Conservation (phyloP, 2,888 invertebrate species). For the Andrena haemorrhoa region DNA sequence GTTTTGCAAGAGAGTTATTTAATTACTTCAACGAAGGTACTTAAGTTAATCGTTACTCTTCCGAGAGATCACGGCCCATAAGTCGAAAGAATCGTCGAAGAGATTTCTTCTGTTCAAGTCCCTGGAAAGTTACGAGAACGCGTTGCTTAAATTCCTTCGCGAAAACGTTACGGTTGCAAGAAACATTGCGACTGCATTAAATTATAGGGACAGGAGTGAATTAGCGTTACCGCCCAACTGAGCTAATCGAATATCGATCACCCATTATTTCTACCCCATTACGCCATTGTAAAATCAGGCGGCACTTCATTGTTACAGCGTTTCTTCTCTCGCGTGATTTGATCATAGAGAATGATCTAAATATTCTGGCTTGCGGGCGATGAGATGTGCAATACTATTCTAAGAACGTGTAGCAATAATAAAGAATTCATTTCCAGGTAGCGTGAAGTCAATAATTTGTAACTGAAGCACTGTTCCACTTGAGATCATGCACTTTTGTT, state of each 20-base stretch:
- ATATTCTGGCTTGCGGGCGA: slow-evolving; percentile 16
- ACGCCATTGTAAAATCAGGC: slow-evolving; percentile 25
- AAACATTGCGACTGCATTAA: neutral
- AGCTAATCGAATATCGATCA: slow-evolving; percentile 46
- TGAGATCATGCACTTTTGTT: neutral
- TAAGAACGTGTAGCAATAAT: slow-evolving; percentile 21
- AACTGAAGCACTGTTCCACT: neutral
- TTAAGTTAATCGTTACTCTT: slow-evolving; percentile 18
- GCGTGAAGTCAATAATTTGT: slow-evolving; percentile 27
- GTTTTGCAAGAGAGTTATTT: neutral
- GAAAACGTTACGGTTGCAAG: neutral
- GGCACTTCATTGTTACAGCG: slow-evolving; percentile 22
- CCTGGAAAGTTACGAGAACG: slow-evolving; percentile 18
- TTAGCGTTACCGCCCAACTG: slow-evolving; percentile 15
- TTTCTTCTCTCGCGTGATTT: neutral
- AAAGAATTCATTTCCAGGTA: slow-evolving; percentile 9
- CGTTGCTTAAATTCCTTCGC: slow-evolving; percentile 20
- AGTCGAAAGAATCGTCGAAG: neutral
- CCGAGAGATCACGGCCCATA: slow-evolving; percentile 4
- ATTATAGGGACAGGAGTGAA: slow-evolving; percentile 17
- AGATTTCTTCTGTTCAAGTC: neutral
- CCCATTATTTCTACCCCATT: slow-evolving; percentile 30
- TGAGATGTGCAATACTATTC: slow-evolving; percentile 20
- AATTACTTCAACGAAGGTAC: slow-evolving; percentile 26
- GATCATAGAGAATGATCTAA: slow-evolving; percentile 52